Evolutionary conservation across 2,113 vertebrate genomes (phyloP).

Genomic region (Azemiops feae): DNA sequence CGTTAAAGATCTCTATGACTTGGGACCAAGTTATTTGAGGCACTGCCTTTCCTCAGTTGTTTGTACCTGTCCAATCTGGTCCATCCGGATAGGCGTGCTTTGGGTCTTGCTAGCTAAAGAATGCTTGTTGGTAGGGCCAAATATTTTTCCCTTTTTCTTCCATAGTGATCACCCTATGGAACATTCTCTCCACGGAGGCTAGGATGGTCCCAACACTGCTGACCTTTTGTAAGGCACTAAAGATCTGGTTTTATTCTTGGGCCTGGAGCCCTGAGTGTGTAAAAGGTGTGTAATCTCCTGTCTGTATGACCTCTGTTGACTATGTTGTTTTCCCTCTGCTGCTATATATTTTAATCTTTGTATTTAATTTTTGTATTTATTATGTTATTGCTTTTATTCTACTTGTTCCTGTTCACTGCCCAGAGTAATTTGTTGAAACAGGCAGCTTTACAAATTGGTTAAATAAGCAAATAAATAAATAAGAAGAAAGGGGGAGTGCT

Average conservation of each 20-base stretch:
- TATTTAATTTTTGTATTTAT: background rate
- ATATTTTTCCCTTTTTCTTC: background rate
- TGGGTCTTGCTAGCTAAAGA: background rate
- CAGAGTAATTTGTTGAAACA: background rate
- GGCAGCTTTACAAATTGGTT: background rate
- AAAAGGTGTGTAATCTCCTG: background rate
- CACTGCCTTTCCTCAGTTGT: background rate
- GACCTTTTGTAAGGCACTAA: background rate
- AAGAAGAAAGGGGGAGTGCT: background rate
- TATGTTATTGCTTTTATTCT: background rate
- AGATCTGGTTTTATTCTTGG: background rate
- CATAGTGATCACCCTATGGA: background rate
- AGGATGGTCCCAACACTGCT: background rate
- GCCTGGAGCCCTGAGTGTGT: background rate
- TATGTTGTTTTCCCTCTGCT: background rate
- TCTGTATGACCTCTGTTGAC: background rate
- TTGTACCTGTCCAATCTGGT: background rate
- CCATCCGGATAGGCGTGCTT: background rate
- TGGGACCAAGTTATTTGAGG: background rate
- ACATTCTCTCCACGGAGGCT: background rate
- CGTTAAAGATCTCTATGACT: background rate
- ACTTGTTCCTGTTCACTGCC: background rate
- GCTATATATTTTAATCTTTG: background rate
- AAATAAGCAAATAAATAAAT: background rate
- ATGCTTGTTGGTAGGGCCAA: background rate